Evolutionary conservation across 2,888 invertebrate species (phyloP), one percentile per base, ranked within the genome.

Genomic region (Heliconius ismenius): DNA sequence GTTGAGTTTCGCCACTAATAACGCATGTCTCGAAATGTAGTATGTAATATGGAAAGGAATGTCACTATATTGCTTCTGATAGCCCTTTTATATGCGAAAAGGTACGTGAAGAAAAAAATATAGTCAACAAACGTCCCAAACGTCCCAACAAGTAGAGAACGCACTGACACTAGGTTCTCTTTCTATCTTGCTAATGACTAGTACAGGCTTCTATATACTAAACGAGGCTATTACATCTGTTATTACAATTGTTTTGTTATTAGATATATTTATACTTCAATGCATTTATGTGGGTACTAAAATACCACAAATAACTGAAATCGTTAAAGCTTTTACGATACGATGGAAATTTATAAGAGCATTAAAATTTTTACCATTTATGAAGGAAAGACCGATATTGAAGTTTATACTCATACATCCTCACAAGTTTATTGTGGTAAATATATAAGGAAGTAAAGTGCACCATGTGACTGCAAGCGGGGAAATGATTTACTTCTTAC

Each of bases 291-390:
- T 39, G 43, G 15, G 18, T 67, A 43, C 39, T 70, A 58, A 58
- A 70, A 70, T 24, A 9, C 13, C 54, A 70, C 32, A 58, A 70
- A 58, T 70, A 18, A 58, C 58, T 58, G n/a, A 15, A 58, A 24
- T 32, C 32, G 54, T 58, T 36, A 70, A 70, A 24, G 58, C n/a
- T 9, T 28, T 69, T 70, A 70, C 70, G 70, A 32, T 58, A 58
- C 24, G n/a, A 58, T 36, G 54, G 58, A 70, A 70, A 70, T 58
- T 58, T 54, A 70, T 32, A 70, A 70, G 32, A 21, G 32, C 24
- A 70, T 70, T 15, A 58, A 58, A 58, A 36, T 43, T 73, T 43
- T 39, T 73, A 73, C 28, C 32, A 70, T 36, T 10, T 28, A 54
- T 32, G 26, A n/a, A 13, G 18, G n/a, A n/a, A 54, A 18, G 49